Base-by-base conservation (phyloP, 53 echinoderm and acorn worm genomes). In the Hippasteria phrygiana region DNA sequence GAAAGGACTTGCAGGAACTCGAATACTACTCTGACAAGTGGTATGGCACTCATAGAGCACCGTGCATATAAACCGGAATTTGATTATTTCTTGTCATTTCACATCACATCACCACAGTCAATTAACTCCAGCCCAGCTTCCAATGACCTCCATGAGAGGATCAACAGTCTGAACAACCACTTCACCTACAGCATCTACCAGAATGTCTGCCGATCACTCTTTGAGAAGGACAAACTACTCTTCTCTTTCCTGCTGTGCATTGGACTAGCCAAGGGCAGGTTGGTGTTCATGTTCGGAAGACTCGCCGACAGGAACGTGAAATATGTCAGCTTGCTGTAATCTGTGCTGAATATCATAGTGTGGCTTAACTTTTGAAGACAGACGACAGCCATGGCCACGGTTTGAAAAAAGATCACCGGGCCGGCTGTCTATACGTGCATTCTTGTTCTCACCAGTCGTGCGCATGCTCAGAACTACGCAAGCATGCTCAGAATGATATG, bases 101-200 rank as follows among this genome's bases (percentile, higher is more conserved):
- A 12, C 31, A 29, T 64, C 36, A 24, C 38, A 18, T 54, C 54
- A 33, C 29, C 48, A 14, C 79, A 97, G 97, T 97, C 97, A 17
- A 95, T 97, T 31, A 92, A 90, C 38, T 48, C 88, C 62, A 97
- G 95, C 55, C 87, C 83, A 39, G 95, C 97, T 36, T 92, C 93
- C 50, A 91, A 47, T 27, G 93, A 92, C 46, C 80, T 96, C 11
- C 93, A 93, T 50, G 89, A 88, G 59, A 75, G 96, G 20, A 94
- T 96, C 73, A 91, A 83, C 36, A 97, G 93, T 55, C 92, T 97
- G 14, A 97, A 97, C 62, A 89, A 94, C 83, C 93, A 95, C 92
- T 95, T 97, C 90, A 97, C 97, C 14, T 93, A 94, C 79, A 97
- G 93, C 82, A 95, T 97, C 90, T 97, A 97, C 74, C 97, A 95